phyloP scores from a whole-genome alignment of 92 coral and sea anemone species.

The Porites divaricata region DNA sequence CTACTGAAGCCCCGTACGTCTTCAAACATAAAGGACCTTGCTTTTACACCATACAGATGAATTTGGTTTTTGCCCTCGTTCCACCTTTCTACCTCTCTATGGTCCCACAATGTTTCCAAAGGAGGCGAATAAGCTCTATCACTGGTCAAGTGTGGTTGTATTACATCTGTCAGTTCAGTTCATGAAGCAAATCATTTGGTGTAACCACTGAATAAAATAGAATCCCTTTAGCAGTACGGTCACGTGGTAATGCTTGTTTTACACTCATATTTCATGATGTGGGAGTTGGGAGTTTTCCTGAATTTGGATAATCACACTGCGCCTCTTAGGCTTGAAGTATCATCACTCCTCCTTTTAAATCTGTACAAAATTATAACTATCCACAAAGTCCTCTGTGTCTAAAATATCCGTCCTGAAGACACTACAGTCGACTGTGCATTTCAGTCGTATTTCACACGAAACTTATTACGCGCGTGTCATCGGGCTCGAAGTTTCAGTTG shows the following conservation, averaged over 20 bases:
- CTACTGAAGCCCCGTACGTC: neutral
- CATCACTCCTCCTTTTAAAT: neutral
- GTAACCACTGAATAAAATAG: too few relatives aligned
- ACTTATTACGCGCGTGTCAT: neutral
- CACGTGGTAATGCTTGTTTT: too few relatives aligned
- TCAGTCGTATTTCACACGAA: neutral
- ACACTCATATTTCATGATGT: too few relatives aligned
- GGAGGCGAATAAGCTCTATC: neutral
- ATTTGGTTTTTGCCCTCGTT: neutral
- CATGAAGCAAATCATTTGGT: too few relatives aligned
- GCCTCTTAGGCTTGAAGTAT: too few relatives aligned
- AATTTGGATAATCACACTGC: too few relatives aligned
- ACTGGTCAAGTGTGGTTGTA: neutral
- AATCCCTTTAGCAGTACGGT: too few relatives aligned
- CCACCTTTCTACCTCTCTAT: too few relatives aligned
- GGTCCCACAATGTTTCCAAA: neutral
- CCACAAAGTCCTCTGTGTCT: neutral
- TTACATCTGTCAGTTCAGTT: too few relatives aligned
- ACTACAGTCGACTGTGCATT: neutral
- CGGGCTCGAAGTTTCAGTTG: slow-evolving; percentile 97
- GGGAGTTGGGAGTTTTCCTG: too few relatives aligned
- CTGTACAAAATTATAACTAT: too few relatives aligned
- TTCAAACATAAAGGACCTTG: neutral
- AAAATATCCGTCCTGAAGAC: neutral
- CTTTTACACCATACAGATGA: neutral